Conservation (phyloP, 2,113 vertebrate species). For the Thermophis baileyi region DNA sequence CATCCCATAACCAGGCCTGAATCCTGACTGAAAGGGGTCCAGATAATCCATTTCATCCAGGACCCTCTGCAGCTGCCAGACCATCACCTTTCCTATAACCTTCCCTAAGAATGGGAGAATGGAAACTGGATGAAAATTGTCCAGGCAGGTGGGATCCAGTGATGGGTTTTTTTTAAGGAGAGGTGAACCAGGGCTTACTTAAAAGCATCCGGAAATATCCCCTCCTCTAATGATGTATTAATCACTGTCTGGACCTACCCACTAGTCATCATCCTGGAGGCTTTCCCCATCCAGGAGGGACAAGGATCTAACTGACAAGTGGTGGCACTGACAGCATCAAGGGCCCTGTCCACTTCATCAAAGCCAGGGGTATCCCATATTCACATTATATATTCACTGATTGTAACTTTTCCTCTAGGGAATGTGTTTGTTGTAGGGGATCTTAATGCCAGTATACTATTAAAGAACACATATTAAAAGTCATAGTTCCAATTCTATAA, state of each 20-base stretch:
- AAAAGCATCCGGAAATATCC: not conserved
- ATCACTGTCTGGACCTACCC: not conserved
- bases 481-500: not conserved
- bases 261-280: not conserved
- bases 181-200: not conserved
- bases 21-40: not conserved
- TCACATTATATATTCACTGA: not conserved
- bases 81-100: not conserved
- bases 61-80: not conserved
- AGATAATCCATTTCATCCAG: not conserved
- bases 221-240: not conserved
- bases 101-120: not conserved
- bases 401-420: not conserved
- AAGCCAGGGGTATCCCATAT: not conserved
- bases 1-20: not conserved
- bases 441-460: not conserved
- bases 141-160: not conserved
- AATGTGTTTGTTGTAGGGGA: not conserved
- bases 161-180: not conserved
- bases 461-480: not conserved
- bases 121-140: not conserved
- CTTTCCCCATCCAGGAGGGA: not conserved
- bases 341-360: not conserved
- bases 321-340: not conserved
- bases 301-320: not conserved